Percentiles rank a stretch among this genome's conserved stretches.
Conservation (phyloP, 1,140 invertebrate genomes). For the Drepana arcuata region DNA sequence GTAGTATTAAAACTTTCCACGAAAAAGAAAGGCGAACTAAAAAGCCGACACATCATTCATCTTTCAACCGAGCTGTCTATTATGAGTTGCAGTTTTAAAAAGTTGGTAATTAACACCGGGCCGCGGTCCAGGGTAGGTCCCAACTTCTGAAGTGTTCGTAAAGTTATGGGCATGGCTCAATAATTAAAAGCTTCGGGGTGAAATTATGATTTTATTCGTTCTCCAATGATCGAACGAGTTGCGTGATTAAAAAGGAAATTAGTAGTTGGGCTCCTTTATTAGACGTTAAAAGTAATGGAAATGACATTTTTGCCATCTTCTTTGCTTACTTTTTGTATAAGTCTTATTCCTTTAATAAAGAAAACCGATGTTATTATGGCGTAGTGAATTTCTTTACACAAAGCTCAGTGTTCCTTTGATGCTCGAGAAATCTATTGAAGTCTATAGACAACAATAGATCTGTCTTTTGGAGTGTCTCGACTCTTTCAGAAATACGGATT, state of each 20-base stretch:
- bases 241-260: constrained; percentile 28
- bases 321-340: constrained; percentile 8
- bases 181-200: constrained; percentile 52
- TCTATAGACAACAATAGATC: constrained; percentile 24
- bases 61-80: constrained; percentile 62
- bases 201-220: constrained; percentile 36
- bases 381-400: constrained; percentile 17
- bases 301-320: constrained; percentile 3
- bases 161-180: constrained; percentile 58
- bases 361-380: constrained; percentile 21
- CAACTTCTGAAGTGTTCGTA: constrained; percentile 57
- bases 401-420: constrained; percentile 28
- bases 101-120: constrained; percentile 68
- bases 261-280: constrained; percentile 1
- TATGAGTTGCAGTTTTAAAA: constrained; percentile 69
- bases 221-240: constrained; percentile 33
- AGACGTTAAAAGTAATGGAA: constrained; percentile 7
- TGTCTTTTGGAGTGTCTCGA: constrained; percentile 22
- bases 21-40: constrained; percentile 42
- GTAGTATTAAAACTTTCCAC: no score
- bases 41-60: constrained; percentile 66
- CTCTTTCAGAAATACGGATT: constrained; percentile 19
- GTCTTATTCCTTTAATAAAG: constrained; percentile 20
- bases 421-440: constrained; percentile 22
- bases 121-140: constrained; percentile 41